Evolutionary conservation across 2,888 invertebrate species (phyloP), one percentile per base, ranked within the genome.

Genomic region (Balanococcus diminutus): DNA sequence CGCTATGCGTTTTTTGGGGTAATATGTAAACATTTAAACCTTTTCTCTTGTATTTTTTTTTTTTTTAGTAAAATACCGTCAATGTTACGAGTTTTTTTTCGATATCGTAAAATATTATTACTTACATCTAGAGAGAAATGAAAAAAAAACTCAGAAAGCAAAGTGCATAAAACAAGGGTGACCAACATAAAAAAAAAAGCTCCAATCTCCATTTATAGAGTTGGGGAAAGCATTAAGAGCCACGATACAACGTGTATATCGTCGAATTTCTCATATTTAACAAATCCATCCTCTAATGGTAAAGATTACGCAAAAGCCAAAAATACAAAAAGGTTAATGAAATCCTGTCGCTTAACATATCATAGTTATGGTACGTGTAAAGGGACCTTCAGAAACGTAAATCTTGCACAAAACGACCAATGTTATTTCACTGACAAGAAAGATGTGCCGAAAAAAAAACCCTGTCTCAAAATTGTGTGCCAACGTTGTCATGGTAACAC

Each of bases 371-470:
- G 36, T 36, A 28, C 75, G 75, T 9, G 32, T 36, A 79, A 79
- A 79, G 75, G 36, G 75, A 79, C 75, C 75, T 79, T 32, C 32
- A 25, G 75, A 79, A 79, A 79, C 75, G 75, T 79, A 79, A 79
- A 79, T 79, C 75, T 79, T 79, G 75, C 75, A 19, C 75, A 79
- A 79, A 79, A 79, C 75, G 75, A 79, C 75, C 75, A 79, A 79
- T 79, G 75, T 79, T 79, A 79, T 79, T 79, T 79, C 75, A 79
- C 75, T 79, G 75, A 79, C 75, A 79, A 79, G 75, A 79, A 79
- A 79, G 75, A 79, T 79, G 75, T 79, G 19, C 75, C 11, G 32
- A 79, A 79, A 79, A 79, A 79, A 79, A 79, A 79, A 79, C 4
- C 6, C 75, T 36, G 75, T 79, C 75, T 79, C 32, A 36, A 79